phyloP scores from a whole-genome alignment of 2,797 vertebrate genomes.

The Anabas testudineus region DNA sequence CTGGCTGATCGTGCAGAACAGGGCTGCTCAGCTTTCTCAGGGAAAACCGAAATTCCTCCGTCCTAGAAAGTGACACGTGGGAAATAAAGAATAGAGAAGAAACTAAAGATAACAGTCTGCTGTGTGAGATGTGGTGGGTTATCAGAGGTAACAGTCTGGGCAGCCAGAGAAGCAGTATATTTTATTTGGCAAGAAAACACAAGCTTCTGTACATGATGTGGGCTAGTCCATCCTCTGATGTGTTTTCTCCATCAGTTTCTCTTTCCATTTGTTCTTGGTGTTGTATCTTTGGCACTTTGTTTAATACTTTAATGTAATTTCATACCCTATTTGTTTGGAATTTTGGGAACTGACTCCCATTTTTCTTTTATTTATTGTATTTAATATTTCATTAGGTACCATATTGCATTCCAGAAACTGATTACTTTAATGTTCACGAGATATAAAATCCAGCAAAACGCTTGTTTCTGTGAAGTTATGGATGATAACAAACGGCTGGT shows the following conservation, averaged over 20 bases:
- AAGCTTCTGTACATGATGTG: conserved; percentile 50
- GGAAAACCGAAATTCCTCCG: no score
- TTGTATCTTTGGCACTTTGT: conserved; percentile 6
- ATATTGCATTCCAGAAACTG: no score
- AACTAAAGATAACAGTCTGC: conserved; percentile 39
- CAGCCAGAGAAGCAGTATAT: conserved; percentile 42
- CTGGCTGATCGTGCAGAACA: no score
- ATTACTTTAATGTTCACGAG: no score
- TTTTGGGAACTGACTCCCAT: conserved; percentile 1
- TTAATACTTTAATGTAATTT: not conserved
- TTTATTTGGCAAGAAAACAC: conserved; percentile 70
- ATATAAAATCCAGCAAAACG: no score
- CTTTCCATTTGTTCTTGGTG: conserved; percentile 47
- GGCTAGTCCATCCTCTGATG: conserved; percentile 60
- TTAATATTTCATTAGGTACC: no score
- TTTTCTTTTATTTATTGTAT: conserved; percentile 21
- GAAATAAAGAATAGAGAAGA: conserved; percentile 17
- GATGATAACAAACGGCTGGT: not conserved
- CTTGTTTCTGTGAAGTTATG: no score
- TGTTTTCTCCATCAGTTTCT: conserved; percentile 40
- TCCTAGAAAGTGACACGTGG: conserved; percentile 34
- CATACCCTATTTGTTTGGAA: not conserved
- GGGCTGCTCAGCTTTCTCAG: no score
- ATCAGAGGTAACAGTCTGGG: conserved; percentile 50
- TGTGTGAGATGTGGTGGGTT: conserved; percentile 39